Percentiles rank a stretch among this genome's conserved stretches.
Evolutionary conservation across 2,888 invertebrate genomes (phyloP).

Genomic region (Yponomeuta cagnagella): DNA sequence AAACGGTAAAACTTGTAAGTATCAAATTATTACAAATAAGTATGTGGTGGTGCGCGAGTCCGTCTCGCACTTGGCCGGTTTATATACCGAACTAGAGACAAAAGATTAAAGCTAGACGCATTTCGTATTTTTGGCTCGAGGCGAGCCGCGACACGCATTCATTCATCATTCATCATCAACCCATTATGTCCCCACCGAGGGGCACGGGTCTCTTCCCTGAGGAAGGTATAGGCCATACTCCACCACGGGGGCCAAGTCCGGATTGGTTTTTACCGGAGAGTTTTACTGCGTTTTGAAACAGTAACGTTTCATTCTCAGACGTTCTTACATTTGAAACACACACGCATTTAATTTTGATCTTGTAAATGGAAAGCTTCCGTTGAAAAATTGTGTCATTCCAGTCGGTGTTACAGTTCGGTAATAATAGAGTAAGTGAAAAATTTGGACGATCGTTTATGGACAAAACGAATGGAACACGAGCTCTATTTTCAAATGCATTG

Average conservation of each 20-base stretch:
- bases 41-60: neutral
- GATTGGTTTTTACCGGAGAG: too few species aligned
- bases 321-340: neutral
- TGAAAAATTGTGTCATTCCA: neutral
- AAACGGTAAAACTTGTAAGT: too few species aligned
- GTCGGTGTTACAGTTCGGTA: neutral
- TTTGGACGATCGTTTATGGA: neutral
- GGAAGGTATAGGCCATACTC: too few species aligned
- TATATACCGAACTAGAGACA: conserved; percentile 26
- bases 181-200: too few species aligned
- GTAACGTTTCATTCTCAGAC: conserved; percentile 8
- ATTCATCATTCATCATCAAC: too few species aligned
- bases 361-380: neutral
- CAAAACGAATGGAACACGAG: neutral
- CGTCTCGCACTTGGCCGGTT: too few species aligned
- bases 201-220: too few species aligned
- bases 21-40: too few species aligned
- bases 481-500: conserved; percentile 19
- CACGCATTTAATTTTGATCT: neutral
- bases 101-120: conserved; percentile 40
- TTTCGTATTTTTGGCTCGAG: conserved; percentile 48
- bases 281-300: conserved; percentile 13
- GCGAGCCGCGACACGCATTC: conserved; percentile 41
- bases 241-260: too few species aligned
- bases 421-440: neutral